phyloP scores from a whole-genome alignment of 2,113 vertebrate species.

The Setophaga petechia region DNA sequence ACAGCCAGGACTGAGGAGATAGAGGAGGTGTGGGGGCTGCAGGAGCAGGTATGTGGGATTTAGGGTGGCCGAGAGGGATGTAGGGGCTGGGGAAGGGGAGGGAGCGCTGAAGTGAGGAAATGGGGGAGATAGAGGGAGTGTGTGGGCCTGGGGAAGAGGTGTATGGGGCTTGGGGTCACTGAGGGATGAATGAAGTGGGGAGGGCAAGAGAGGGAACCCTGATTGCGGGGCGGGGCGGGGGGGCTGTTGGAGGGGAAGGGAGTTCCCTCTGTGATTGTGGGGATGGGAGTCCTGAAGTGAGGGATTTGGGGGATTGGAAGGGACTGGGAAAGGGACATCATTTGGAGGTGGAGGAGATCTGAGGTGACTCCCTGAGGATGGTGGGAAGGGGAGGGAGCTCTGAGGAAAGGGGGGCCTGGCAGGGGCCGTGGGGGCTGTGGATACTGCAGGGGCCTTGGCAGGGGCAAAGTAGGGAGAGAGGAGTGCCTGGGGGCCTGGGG shows the following conservation, averaged over 20 bases:
- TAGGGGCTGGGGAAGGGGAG: neutral
- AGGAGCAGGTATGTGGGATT: neutral
- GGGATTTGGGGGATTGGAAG: neutral
- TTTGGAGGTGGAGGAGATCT: neutral
- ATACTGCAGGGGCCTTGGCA: neutral
- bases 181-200: neutral
- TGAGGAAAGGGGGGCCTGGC: neutral
- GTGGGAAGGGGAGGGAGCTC: neutral
- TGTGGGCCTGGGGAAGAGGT: too few relatives aligned
- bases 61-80: neutral
- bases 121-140: neutral
- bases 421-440: neutral
- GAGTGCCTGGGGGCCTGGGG: neutral
- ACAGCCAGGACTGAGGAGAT: neutral
- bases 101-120: neutral
- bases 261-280: too few relatives aligned
- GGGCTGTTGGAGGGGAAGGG: too few relatives aligned
- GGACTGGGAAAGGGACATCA: accelerated
- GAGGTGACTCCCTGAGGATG: neutral
- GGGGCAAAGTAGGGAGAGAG: accelerated
- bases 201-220: neutral
- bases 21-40: neutral
- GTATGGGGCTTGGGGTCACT: too few relatives aligned
- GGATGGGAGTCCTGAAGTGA: neutral
- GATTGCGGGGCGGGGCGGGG: neutral